Base-by-base conservation (phyloP, 2,888 invertebrate species). In the Brassicogethes aeneus region DNA sequence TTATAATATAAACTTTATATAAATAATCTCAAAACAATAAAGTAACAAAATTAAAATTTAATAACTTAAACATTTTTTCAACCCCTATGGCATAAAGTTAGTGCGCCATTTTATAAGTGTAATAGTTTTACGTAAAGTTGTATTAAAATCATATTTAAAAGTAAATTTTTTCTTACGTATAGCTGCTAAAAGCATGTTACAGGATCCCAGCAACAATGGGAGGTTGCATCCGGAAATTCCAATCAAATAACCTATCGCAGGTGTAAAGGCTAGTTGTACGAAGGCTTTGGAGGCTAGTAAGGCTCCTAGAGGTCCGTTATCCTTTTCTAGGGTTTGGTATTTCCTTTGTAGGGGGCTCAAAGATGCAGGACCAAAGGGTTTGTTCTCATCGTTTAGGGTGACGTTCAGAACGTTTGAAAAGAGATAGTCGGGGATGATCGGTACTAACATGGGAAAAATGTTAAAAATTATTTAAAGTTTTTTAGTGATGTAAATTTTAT, bases 341-440 rank as follows among this genome's bases (percentile, higher is more conserved):
- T 66, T 67, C 43, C 64, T 46, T 48, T 69, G 68, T 14, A 69
- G 48, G n/a, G 65, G 66, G 44, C 68, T 68, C 13, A 68, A 46
- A 1, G 66, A 66, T 29, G 58, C 53, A 13, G 59, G 56, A 10
- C 58, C 60, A 7, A 53, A 41, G 17, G 44, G 42, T 12, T 42
- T 23, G 14, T 43, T 42, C 14, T 44, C 47, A 3, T 44, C 40
- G 30, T 32, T 36, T 3, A 29, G 34, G 3, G 44, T 44, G 7
- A 46, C 43, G 52, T 70, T 70, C 30, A 69, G 62, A 48, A 74
- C 70, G 46, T 72, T 72, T 39, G 71, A 73, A 55, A 79, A 79
- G 47, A 86, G 71, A 62, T 79, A 84, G 64, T 85, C 83, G 8
- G 86, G 86, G 51, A 87, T 77, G 51, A 88, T 86, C 31, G 88